Evolutionary conservation across 1,140 invertebrate genomes (phyloP).

Genomic region (Drosophila persimilis): DNA sequence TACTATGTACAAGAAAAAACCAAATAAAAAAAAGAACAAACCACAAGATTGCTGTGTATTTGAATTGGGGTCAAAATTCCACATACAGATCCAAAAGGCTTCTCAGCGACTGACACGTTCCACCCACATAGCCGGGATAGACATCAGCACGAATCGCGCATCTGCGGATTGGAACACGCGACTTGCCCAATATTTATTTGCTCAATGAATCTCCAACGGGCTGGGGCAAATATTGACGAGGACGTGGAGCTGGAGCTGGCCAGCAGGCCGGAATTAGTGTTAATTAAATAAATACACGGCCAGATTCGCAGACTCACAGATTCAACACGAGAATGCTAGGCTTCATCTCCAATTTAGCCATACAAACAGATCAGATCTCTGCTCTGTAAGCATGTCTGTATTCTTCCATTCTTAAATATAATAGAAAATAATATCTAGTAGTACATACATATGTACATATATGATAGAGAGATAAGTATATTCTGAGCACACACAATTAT

Average conservation of each 20-base stretch:
- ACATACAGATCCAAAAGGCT: too few relatives aligned
- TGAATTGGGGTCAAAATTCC: not conserved
- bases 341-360: too few relatives aligned
- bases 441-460: too few relatives aligned
- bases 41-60: slow-evolving; percentile 4
- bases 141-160: slow-evolving; percentile 1
- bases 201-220: slow-evolving; percentile 38
- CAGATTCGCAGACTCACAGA: slow-evolving; percentile 14
- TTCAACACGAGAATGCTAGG: slow-evolving; percentile 5
- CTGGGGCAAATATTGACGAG: slow-evolving; percentile 46
- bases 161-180: slow-evolving; percentile 45
- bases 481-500: too few relatives aligned
- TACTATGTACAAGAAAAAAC: slow-evolving; percentile 29
- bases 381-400: too few relatives aligned
- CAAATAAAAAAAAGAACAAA: slow-evolving; percentile 41
- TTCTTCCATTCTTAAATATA: too few relatives aligned
- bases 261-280: slow-evolving; percentile 45
- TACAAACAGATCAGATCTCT: too few relatives aligned
- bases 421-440: too few relatives aligned
- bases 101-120: too few relatives aligned
- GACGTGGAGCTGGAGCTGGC: slow-evolving; percentile 8
- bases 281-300: slow-evolving; percentile 63
- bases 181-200: slow-evolving; percentile 63
- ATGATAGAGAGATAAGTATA: too few relatives aligned
- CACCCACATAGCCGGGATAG: not conserved